Evolutionary conservation across 2,797 vertebrate genomes (phyloP).

Genomic region (Avahi laniger): DNA sequence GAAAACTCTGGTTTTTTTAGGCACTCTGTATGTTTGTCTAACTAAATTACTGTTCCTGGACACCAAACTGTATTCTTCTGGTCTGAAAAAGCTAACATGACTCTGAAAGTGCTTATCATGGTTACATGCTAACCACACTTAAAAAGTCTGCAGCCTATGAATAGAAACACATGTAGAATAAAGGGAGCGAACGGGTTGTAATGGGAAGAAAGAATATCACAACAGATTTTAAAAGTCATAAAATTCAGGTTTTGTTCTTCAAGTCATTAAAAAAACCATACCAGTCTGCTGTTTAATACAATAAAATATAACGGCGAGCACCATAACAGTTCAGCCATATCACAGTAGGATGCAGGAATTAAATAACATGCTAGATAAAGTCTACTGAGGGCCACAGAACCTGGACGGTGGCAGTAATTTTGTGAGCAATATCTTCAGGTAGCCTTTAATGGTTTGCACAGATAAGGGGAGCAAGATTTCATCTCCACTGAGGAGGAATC

Average conservation of each 20-base stretch:
- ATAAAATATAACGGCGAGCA: constrained; percentile 55
- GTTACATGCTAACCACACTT: constrained; percentile 53
- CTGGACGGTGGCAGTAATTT: background rate
- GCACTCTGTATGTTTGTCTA: background rate
- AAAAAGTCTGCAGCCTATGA: constrained; percentile 59
- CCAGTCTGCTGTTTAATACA: constrained; percentile 45
- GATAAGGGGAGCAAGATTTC: background rate
- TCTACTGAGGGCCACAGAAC: background rate
- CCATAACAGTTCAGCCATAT: background rate
- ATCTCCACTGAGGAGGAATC: background rate
- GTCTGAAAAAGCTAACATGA: constrained; percentile 44
- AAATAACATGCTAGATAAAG: background rate
- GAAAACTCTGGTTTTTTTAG: constrained; percentile 16
- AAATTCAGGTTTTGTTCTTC: constrained; percentile 67
- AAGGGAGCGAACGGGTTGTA: constrained; percentile 27
- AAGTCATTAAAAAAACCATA: constrained; percentile 60
- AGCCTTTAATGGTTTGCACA: background rate
- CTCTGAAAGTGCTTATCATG: constrained; percentile 43
- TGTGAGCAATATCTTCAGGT: background rate
- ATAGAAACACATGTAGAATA: constrained; percentile 67
- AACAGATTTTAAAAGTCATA: constrained; percentile 69
- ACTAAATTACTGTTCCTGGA: constrained; percentile 25
- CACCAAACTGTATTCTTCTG: background rate
- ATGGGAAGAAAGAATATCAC: constrained; percentile 59
- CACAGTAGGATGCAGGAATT: background rate